These are phyloP conservation scores for Silurus glanis DNA, from an alignment of 2,113 vertebrate species.

Conservation along the genomic window DNA sequence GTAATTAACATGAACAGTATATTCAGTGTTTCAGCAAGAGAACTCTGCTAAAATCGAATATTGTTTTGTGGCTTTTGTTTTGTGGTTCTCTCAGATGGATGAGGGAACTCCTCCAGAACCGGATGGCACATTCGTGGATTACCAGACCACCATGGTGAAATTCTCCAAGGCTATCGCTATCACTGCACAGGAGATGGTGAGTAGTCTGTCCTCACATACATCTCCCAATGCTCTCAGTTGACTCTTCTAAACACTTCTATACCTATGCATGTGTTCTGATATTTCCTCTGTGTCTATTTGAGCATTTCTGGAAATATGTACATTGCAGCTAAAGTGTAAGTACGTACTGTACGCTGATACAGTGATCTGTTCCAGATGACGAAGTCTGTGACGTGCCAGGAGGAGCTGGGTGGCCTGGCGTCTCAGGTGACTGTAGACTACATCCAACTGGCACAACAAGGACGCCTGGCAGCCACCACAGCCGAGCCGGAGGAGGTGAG, in stretches of 20 bases:
- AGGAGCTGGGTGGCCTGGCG: slow-evolving; percentile 94
- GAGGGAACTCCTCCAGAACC: slow-evolving; percentile 93
- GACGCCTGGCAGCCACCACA: slow-evolving; percentile 91
- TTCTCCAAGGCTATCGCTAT: slow-evolving; percentile 96
- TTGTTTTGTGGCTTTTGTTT: slow-evolving; percentile 11
- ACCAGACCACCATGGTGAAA: slow-evolving; percentile 98
- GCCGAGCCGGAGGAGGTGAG: slow-evolving; percentile 94
- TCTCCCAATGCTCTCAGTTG: not conserved
- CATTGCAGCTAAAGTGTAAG: too few relatives aligned
- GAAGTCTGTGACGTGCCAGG: slow-evolving; percentile 96
- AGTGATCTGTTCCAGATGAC: slow-evolving; percentile 83
- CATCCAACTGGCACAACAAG: slow-evolving; percentile 92
- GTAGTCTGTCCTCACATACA: slow-evolving; percentile 34
- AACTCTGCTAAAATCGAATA: not conserved
- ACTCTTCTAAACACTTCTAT: slow-evolving; percentile 25
- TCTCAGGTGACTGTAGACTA: slow-evolving; percentile 98
- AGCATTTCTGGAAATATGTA: not conserved
- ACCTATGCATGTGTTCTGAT: not conserved
- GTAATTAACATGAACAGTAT: slow-evolving; percentile 30
- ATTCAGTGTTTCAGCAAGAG: slow-evolving; percentile 14
- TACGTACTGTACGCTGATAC: not conserved
- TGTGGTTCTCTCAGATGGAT: slow-evolving; percentile 77
- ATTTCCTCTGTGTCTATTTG: not conserved
- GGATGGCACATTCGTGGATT: slow-evolving; percentile 94
- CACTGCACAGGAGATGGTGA: slow-evolving; percentile 98